These are phyloP conservation scores for Talpa occidentalis DNA, from an alignment of 2,113 vertebrate genomes.

Conservation along the genomic window DNA sequence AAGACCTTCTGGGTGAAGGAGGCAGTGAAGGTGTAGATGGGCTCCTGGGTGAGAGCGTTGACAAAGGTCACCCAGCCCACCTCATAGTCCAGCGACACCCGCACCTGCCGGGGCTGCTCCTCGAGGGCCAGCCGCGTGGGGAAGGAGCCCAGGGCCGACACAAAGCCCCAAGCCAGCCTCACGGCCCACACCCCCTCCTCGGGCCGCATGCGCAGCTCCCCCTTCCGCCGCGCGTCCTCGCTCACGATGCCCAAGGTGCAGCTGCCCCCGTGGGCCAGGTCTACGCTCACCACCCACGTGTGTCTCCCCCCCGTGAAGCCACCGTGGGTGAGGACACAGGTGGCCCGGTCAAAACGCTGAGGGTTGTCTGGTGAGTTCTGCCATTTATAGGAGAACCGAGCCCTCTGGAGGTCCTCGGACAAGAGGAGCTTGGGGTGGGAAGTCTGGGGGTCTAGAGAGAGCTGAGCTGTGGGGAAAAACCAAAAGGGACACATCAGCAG, in stretches of 20 bases:
- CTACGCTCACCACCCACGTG: conserved; percentile 68
- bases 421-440: conserved; percentile 81
- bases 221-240: conserved; percentile 19
- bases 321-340: conserved; percentile 66
- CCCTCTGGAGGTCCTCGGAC: conserved; percentile 63
- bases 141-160: conserved; percentile 70
- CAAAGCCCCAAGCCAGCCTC: conserved; percentile 73
- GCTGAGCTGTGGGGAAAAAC: conserved; percentile 27
- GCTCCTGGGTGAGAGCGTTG: conserved; percentile 83
- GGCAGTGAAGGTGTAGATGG: conserved; percentile 89
- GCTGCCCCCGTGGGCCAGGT: conserved; percentile 73
- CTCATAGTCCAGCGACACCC: conserved; percentile 88
- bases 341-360: conserved; percentile 74
- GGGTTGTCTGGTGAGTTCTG: conserved; percentile 67
- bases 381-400: conserved; percentile 78
- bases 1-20: conserved; percentile 86
- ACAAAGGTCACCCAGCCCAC: conserved; percentile 90
- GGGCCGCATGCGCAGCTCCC: conserved; percentile 65
- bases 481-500: not conserved
- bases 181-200: conserved; percentile 76
- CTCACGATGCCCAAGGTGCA: conserved; percentile 65
- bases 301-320: conserved; percentile 69
- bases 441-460: conserved; percentile 73
- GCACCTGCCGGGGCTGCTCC: conserved; percentile 85
- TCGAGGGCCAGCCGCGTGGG: conserved; percentile 81